phyloP scores from a whole-genome alignment of 2,888 invertebrate genomes.

The Caenorhabditis sulstoni region DNA sequence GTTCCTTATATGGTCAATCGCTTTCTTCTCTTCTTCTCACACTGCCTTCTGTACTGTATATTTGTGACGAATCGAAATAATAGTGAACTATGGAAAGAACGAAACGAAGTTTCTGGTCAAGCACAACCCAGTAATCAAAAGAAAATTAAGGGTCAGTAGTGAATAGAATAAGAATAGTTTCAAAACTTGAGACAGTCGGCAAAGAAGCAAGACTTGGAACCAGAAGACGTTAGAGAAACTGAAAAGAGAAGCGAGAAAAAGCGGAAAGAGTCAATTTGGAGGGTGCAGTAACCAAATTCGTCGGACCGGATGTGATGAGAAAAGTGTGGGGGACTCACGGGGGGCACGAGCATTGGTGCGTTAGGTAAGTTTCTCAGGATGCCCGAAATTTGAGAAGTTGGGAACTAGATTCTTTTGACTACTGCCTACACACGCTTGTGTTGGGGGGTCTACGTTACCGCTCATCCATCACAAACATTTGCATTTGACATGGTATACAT shows the following conservation, averaged over 20 bases:
- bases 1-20: slow-evolving; percentile 36
- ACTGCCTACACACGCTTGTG: slow-evolving; percentile 14
- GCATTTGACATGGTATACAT: slow-evolving; percentile 56
- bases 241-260: not conserved
- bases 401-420: slow-evolving; percentile 31
- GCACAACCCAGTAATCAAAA: slow-evolving; percentile 3
- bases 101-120: too few relatives aligned
- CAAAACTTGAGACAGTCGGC: slow-evolving; percentile 3
- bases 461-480: slow-evolving; percentile 58
- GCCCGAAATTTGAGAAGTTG: slow-evolving; percentile 42
- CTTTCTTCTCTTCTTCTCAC: not conserved
- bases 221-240: slow-evolving; percentile 6
- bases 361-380: slow-evolving; percentile 37
- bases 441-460: slow-evolving; percentile 26
- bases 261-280: not conserved
- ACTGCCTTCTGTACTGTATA: slow-evolving; percentile 10
- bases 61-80: not conserved
- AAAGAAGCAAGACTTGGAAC: slow-evolving; percentile 22
- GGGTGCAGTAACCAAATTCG: slow-evolving; percentile 1
- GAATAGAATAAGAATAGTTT: not conserved
- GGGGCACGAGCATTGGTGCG: slow-evolving; percentile 14
- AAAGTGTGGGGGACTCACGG: not conserved
- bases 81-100: too few relatives aligned
- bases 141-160: not conserved
- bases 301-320: slow-evolving; percentile 10